Base-by-base conservation (phyloP, 2,888 invertebrate genomes). In the Syrphus vitripennis region DNA sequence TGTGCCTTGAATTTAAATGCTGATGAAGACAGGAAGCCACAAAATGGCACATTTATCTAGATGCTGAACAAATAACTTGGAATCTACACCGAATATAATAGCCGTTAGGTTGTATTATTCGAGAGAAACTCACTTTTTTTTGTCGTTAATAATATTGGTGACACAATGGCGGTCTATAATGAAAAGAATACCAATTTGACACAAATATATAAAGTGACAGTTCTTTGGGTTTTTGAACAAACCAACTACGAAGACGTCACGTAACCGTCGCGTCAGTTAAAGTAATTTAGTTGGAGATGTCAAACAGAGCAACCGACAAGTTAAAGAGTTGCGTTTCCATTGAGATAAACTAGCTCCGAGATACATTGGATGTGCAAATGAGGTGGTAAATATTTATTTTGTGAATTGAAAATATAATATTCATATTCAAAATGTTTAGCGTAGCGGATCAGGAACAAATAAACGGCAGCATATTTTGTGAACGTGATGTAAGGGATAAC, bases 1-100 rank as follows among this genome's bases (percentile, higher is more conserved):
- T n/a, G n/a, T 83, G 72, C 40, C 45, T 74, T 72, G 75, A 75
- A 55, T 61, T 65, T 7, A 48, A 72, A 71, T 48, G 59, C 61
- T 83, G 79, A 74, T 69, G 82, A 53, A 80, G 80, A 84, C 84
- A 84, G 84, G 84, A 84, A 84, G 84, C 84, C 76, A 67, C 67
- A 84, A 80, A 67, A 72, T 71, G 31, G 65, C 67, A 67, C 50
- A 50, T 65, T 29, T 70, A 63, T 72, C 61, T 34, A 29, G 63
- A 50, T 80, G 67, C 26, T 42, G 45, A 61, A 67, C 65, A 74
- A 79, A 67, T 79, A 67, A 57, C 57, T 59, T 40, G 26, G 63
- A 31, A 14, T 45, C 31, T 14, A 50, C 6, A 6, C 24, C n/a
- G 29, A 3, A 3, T 34, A 50, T 37, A 53, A 61, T 69, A 26